A percentile compares a stretch with the other conserved stretches of the same genome.
phyloP scores from a whole-genome alignment of 2,797 vertebrate species.

The Clarias platycephalus region DNA sequence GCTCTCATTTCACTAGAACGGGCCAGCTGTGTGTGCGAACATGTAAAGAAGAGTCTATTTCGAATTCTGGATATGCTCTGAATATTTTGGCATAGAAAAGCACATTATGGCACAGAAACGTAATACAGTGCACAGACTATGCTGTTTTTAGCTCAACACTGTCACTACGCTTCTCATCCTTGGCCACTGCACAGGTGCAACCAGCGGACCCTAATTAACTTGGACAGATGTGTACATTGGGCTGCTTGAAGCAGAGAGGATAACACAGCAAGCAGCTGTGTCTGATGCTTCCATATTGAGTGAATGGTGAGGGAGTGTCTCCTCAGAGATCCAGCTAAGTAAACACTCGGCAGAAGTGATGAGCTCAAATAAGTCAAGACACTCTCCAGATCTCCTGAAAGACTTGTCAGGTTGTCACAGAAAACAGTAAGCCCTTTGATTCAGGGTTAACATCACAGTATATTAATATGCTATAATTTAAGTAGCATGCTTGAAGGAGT shows the following conservation, averaged over 20 bases:
- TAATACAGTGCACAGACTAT: conserved; percentile 3
- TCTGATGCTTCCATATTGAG: conserved; percentile 16
- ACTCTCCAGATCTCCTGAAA: conserved; percentile 33
- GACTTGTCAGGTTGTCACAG: conserved; percentile 27
- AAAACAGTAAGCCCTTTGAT: conserved; percentile 35
- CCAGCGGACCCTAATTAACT: conserved; percentile 39
- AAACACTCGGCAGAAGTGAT: conserved; percentile 41
- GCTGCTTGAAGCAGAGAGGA: conserved; percentile 21
- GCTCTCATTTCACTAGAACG: conserved; percentile 40
- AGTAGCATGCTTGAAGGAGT: conserved; percentile 19
- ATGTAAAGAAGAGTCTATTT: conserved; percentile 21
- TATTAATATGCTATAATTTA: conserved; percentile 20
- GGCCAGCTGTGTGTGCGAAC: conserved; percentile 25
- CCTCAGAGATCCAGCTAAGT: conserved; percentile 22
- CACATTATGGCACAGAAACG: background rate
- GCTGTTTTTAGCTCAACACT: conserved; percentile 11
- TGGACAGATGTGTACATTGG: conserved; percentile 46
- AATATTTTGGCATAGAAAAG: conserved; percentile 22
- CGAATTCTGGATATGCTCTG: background rate
- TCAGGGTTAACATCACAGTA: conserved; percentile 26
- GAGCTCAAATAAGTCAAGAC: conserved; percentile 30
- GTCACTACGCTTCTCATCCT: background rate
- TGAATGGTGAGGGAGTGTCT: conserved; percentile 6
- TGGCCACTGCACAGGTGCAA: conserved; percentile 37
- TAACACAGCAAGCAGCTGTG: conserved; percentile 37